These are phyloP conservation scores for Drosophila sturtevanti DNA, from an alignment of 1,140 invertebrate genomes.

Conservation along the genomic window DNA sequence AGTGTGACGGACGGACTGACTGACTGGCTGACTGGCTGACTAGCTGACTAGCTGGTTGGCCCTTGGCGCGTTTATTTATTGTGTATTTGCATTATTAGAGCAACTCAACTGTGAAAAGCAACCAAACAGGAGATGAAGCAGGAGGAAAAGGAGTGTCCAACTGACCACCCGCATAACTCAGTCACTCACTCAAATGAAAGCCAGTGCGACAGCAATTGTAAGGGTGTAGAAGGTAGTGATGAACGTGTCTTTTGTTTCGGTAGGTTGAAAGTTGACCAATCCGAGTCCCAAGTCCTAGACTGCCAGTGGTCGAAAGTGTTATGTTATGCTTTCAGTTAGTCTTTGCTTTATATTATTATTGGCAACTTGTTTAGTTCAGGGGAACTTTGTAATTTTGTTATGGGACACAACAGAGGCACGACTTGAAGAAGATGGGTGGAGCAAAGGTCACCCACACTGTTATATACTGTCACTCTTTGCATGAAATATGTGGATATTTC, in stretches of 20 bases:
- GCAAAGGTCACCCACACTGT: no score
- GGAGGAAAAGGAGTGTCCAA: background rate
- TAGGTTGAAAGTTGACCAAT: background rate
- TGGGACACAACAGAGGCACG: conserved; percentile 33
- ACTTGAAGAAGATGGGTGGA: no score
- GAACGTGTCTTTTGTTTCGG: conserved; percentile 44
- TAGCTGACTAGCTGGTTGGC: background rate
- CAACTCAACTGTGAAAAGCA: conserved; percentile 67
- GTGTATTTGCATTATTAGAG: conserved; percentile 74
- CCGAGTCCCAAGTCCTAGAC: background rate
- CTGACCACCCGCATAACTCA: conserved; percentile 2
- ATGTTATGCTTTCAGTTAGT: background rate
- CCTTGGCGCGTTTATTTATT: conserved; percentile 68
- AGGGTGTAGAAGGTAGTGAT: background rate
- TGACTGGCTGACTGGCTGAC: background rate
- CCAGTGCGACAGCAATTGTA: background rate
- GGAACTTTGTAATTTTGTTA: conserved; percentile 72
- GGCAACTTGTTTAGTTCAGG: conserved; percentile 68
- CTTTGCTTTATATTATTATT: conserved; percentile 60
- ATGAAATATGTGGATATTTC: conserved; percentile 66
- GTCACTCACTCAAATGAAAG: background rate
- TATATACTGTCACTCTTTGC: conserved; percentile 2
- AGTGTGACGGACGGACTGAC: conserved; percentile 13
- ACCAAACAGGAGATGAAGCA: background rate
- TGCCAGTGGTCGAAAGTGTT: background rate